Evolutionary conservation across 2,888 invertebrate genomes (phyloP), one percentile per base, ranked within the genome.

Genomic region (Drosophila tanythrix): DNA sequence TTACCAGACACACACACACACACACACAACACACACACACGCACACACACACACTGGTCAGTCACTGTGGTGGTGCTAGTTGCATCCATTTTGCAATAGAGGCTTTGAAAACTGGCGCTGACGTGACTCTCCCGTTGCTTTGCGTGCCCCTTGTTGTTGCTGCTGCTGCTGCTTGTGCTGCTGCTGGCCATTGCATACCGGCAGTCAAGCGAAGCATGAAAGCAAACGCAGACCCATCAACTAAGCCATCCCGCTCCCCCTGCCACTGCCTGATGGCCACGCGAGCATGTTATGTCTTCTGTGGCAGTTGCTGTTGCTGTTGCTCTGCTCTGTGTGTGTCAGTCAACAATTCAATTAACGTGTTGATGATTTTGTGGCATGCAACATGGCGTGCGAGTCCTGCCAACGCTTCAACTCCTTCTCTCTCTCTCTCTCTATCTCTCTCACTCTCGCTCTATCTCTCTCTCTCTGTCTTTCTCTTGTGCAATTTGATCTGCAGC

Each of bases 331-430:
- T 72, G 73, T 75, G 82, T 88, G 83, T 81, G 89, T 85, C 90
- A 91, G 90, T 91, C 90, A 91, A 91, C 91, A 91, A 91, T 91
- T 91, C 91, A 91, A 91, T 91, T 91, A 91, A 90, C 90, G 87
- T 90, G 90, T 83, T 88, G 90, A 88, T 90, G 91, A 89, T 88
- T 91, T 91, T 89, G 91, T 84, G 90, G 91, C 88, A 91, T 90
- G 88, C 88, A 83, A 85, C 88, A 81, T 85, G 75, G 70, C 78
- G 69, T 61, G 75, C 82, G 70, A 81, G 81, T 80, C 75, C 83
- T 79, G 71, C 51, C 69, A 66, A 7, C 56, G 43, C 58, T 7
- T 13, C 11, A 21, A 11, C 43, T 25, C 50, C 27, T 11, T 7
- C 27, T 40, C 21, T 15, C 40, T 3, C 13, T 10, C 40, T n/a